Evolutionary conservation across 1,140 invertebrate genomes (phyloP), one percentile per base, ranked within the genome.

Genomic region (Nilaparvata lugens): DNA sequence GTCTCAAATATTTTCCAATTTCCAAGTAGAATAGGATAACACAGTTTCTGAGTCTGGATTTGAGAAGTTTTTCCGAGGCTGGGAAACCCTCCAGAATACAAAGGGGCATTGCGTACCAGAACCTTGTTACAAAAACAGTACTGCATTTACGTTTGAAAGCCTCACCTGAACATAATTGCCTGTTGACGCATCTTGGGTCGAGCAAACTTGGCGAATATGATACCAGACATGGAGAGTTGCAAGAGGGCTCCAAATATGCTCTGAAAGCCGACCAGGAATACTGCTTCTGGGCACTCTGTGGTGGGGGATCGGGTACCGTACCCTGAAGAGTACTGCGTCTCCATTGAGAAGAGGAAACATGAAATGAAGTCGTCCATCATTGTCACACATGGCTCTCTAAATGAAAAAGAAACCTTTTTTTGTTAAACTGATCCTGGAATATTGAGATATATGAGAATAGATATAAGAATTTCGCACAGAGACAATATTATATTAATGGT

Each of bases 261-360:
- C 70, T 88, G 85, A 40, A 87, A 70, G 69, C 83, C 85, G 77
- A 88, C 80, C 21, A 86, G 75, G 28, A 85, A 75, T 48, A 88
- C 80, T 1, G 83, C 83, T 64, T 83, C 79, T 0, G 84, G 80
- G 68, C 86, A 88, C 63, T 85, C 77, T 64, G 84, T 83, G 2
- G 82, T 85, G 1, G 83, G 83, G 67, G 81, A 79, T 14, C 84
- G 73, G 18, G 67, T 75, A 0, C 81, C 81, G 64, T 81, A 82
- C 0, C 81, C 81, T 45, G 83, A 83, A 7, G 81, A 83, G 56
- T 82, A 81, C 62, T 84, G 82, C 16, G 82, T 81, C 70, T 84
- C 83, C 52, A 84, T 76, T 45, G 79, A 81, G 68, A 83, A 84
- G 52, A 84, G 68, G 68, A 83, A 83, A 53, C 78, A 75, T 2